phyloP scores from a whole-genome alignment of 2,797 vertebrate species.

The Galago senegalensis region DNA sequence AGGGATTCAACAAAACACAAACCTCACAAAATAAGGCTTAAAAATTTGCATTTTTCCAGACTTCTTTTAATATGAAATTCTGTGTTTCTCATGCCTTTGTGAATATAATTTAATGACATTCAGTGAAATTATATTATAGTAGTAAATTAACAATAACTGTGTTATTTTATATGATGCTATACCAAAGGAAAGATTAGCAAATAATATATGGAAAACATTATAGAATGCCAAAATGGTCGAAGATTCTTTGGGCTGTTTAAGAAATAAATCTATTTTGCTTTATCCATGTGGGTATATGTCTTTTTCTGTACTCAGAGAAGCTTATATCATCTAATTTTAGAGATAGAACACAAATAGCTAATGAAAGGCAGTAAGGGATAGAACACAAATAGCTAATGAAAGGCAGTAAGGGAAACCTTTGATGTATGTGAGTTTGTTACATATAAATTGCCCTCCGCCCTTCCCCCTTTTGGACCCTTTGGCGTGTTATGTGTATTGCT shows the following conservation, averaged over 20 bases:
- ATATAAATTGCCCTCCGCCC: background rate
- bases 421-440: background rate
- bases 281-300: background rate
- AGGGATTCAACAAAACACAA: slow-evolving; percentile 1
- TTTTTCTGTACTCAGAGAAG: background rate
- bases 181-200: background rate
- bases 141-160: slow-evolving; percentile 9
- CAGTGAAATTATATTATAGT: background rate
- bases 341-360: background rate
- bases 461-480: background rate
- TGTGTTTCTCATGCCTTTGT: background rate
- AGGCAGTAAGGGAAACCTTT: background rate
- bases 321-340: background rate
- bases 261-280: background rate
- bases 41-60: background rate
- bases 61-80: background rate
- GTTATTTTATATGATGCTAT: background rate
- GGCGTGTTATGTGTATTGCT: background rate
- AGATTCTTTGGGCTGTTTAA: slow-evolving; percentile 29
- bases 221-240: background rate
- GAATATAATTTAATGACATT: slow-evolving; percentile 9
- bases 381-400: background rate
- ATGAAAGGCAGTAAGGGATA: background rate
- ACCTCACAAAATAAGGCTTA: background rate
- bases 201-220: background rate